Evolutionary conservation across 2,797 vertebrate species (phyloP).

Genomic region (Channallabes apus): DNA sequence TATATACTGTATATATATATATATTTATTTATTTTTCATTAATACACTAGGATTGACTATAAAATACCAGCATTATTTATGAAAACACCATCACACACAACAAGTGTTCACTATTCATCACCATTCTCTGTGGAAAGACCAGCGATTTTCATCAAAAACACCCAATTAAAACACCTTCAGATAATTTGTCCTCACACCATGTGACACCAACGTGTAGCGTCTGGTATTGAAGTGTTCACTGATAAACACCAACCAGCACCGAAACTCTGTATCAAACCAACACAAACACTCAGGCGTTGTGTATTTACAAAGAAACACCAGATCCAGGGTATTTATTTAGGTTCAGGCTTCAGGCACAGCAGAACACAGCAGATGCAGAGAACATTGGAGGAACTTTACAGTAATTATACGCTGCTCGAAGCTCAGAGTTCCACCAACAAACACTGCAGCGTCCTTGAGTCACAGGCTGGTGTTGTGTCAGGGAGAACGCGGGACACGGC

Average conservation of each 20-base stretch:
- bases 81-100: too few relatives aligned
- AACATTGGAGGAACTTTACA: neutral
- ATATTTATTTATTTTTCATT: neutral
- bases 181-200: neutral
- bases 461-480: neutral
- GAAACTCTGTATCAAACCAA: neutral
- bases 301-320: neutral
- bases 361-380: neutral
- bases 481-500: neutral
- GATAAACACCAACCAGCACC: neutral
- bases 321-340: neutral
- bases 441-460: neutral
- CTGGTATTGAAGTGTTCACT: neutral
- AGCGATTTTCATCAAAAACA: neutral
- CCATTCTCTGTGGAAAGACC: neutral
- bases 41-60: neutral
- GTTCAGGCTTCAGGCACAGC: neutral
- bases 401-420: slow-evolving; percentile 4
- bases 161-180: neutral
- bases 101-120: neutral
- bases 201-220: too few relatives aligned
- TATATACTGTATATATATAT: too few relatives aligned
- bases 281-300: neutral
- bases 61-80: neutral
- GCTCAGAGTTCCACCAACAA: too few relatives aligned